Conservation (phyloP, 2,113 vertebrate species). For the Eurystomus gularis region DNA sequence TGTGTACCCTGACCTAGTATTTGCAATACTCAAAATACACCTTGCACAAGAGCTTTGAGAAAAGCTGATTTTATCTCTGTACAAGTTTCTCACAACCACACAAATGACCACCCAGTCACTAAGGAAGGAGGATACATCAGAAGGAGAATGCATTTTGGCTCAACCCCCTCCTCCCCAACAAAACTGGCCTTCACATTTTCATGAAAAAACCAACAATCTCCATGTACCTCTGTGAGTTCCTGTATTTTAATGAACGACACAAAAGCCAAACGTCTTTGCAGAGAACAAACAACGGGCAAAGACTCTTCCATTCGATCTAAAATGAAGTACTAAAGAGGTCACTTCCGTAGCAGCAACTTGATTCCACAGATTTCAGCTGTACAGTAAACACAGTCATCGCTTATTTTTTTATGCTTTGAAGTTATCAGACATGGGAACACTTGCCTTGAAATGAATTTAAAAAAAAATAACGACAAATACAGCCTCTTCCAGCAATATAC, state of each 20-base stretch:
- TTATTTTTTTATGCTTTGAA: neutral
- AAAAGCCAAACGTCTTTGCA: neutral
- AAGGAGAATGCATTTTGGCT: neutral
- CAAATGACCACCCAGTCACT: neutral
- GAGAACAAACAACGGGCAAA: neutral
- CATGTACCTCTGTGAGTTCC: neutral
- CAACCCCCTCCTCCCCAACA: neutral
- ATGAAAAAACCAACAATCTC: neutral
- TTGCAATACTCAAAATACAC: neutral
- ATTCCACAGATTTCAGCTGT: neutral
- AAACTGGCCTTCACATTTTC: neutral
- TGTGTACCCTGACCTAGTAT: neutral
- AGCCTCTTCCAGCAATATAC: neutral
- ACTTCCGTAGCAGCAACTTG: neutral
- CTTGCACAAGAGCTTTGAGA: neutral
- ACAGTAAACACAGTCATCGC: neutral
- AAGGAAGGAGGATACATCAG: neutral
- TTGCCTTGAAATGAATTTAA: neutral
- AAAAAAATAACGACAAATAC: neutral
- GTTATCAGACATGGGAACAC: neutral
- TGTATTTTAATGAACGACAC: neutral
- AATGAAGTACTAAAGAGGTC: neutral
- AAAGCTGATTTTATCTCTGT: neutral
- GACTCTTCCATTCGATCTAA: neutral
- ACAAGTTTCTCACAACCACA: neutral